These are phyloP conservation scores for Atta cephalotes DNA, from an alignment of 1,140 invertebrate species.

Conservation along the genomic window DNA sequence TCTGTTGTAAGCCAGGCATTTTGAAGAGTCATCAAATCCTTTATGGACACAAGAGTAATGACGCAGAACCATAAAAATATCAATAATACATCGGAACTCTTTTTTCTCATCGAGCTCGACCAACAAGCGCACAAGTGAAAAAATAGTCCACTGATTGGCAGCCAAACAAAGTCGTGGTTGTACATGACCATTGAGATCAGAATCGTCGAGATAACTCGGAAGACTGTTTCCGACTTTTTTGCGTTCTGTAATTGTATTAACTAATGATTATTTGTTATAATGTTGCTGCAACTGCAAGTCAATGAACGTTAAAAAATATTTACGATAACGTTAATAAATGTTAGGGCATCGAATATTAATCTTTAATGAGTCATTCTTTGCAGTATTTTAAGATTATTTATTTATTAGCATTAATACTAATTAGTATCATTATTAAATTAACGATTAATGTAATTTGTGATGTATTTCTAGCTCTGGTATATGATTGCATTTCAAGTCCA, in stretches of 20 bases:
- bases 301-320: background rate
- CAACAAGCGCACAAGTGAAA: slow-evolving; percentile 78
- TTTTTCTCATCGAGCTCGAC: slow-evolving; percentile 62
- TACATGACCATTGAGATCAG: slow-evolving; percentile 75
- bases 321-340: slow-evolving; percentile 14
- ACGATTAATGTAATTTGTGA: too few relatives aligned
- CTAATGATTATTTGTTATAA: slow-evolving; percentile 8
- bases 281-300: slow-evolving; percentile 7
- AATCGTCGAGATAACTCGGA: slow-evolving; percentile 77
- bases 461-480: too few relatives aligned
- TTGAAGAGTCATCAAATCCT: slow-evolving; percentile 70
- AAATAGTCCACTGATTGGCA: slow-evolving; percentile 79
- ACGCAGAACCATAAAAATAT: slow-evolving; percentile 81
- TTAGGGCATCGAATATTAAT: background rate
- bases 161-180: slow-evolving; percentile 70
- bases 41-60: slow-evolving; percentile 69
- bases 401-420: too few relatives aligned
- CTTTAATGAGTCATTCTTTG: background rate
- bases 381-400: background rate
- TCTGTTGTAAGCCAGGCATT: slow-evolving; percentile 72
- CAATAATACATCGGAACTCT: slow-evolving; percentile 75
- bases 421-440: too few relatives aligned
- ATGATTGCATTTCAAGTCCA: too few relatives aligned
- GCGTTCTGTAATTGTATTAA: slow-evolving; percentile 74
- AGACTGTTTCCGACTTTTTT: slow-evolving; percentile 75